Percentiles rank a stretch among this genome's conserved stretches.
These are phyloP conservation scores for Glaucopsyche alexis DNA, from an alignment of 2,888 invertebrate species.

Conservation along the genomic window DNA sequence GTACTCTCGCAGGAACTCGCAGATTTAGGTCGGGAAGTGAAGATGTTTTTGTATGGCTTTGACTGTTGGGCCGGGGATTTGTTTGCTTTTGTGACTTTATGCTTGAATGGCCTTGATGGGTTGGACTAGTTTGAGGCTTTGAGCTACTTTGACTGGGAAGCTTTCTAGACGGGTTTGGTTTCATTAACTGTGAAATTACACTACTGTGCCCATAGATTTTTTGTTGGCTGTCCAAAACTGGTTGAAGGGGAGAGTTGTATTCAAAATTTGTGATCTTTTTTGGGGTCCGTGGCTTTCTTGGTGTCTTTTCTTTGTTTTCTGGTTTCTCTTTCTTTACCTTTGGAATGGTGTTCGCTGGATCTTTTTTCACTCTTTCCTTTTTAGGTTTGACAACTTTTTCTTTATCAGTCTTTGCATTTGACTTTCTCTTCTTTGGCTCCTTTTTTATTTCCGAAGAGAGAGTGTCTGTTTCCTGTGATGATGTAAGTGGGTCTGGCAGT, in stretches of 20 bases:
- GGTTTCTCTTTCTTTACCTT: constrained; percentile 46
- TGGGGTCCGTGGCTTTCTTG: constrained; percentile 60
- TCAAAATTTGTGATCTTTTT: constrained; percentile 48
- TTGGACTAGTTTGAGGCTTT: neutral
- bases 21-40: constrained; percentile 45
- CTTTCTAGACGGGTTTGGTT: no score
- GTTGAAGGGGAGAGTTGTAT: constrained; percentile 57
- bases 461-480: constrained; percentile 36
- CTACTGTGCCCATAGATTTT: constrained; percentile 42
- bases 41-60: constrained; percentile 42
- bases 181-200: neutral
- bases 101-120: constrained; percentile 5
- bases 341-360: constrained; percentile 42
- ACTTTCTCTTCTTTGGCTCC: constrained; percentile 59
- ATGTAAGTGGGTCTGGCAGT: constrained; percentile 42
- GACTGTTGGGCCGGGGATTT: constrained; percentile 31
- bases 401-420: constrained; percentile 44
- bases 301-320: constrained; percentile 55
- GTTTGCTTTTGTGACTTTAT: constrained; percentile 33
- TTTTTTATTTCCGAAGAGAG: constrained; percentile 44
- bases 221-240: constrained; percentile 49
- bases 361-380: constrained; percentile 46
- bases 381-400: constrained; percentile 49
- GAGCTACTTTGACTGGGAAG: constrained; percentile 22
- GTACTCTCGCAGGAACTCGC: constrained; percentile 52